Percentiles rank a stretch among this genome's conserved stretches.
These are phyloP conservation scores for Rhamphomyia laevipes DNA, from an alignment of 2,888 invertebrate species.

Conservation along the genomic window DNA sequence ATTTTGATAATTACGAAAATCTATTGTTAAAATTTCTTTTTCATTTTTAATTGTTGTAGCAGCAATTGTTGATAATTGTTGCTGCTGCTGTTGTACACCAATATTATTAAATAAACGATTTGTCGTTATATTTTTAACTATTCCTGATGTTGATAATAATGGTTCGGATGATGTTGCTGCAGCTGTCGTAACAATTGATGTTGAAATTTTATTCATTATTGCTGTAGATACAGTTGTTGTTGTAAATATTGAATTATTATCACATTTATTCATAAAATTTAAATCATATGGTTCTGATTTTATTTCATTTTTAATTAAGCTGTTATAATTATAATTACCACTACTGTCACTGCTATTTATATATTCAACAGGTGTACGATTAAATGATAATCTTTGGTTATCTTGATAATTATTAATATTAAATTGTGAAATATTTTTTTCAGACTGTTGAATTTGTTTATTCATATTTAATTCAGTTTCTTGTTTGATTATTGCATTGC, in stretches of 20 bases:
- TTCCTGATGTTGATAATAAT: no score
- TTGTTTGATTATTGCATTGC: conserved; percentile 12
- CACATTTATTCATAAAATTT: conserved; percentile 10
- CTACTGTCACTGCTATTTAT: no score
- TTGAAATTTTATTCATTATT: neutral
- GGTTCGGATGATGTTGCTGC: neutral
- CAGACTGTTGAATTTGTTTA: neutral
- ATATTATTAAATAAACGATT: no score
- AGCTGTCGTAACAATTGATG: conserved; percentile 1
- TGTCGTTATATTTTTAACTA: no score
- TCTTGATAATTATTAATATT: neutral
- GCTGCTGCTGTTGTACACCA: no score
- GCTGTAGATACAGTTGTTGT: neutral
- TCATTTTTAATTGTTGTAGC: no score
- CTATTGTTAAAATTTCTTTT: no score
- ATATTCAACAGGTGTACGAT: no score
- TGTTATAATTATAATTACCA: neutral
- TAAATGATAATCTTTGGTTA: conserved; percentile 5
- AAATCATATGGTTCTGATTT: conserved; percentile 13
- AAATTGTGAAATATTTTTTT: neutral
- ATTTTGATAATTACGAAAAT: no score
- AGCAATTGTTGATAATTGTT: no score
- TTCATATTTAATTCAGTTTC: conserved; percentile 5
- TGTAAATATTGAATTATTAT: conserved; percentile 3
- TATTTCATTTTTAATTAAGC: conserved; percentile 12